Percentiles rank a stretch among this genome's conserved stretches.
Conservation (phyloP, 1,140 invertebrate genomes). For the Brachionus sp. region DNA sequence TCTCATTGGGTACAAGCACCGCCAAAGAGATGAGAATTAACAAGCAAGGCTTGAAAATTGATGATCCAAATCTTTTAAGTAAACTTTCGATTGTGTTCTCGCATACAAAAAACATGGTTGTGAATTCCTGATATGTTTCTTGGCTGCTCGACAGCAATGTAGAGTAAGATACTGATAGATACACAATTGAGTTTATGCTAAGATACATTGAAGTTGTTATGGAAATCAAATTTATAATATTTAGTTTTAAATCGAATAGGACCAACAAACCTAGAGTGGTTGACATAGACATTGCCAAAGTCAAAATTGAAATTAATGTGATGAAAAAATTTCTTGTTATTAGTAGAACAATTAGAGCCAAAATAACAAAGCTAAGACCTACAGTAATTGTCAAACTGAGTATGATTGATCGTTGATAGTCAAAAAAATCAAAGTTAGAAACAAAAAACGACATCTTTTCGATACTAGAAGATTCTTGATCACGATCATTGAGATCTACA, state of each 20-base stretch:
- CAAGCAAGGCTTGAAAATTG: conserved; percentile 5
- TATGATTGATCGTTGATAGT: neutral
- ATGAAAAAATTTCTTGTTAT: conserved; percentile 20
- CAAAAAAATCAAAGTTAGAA: conserved; percentile 32
- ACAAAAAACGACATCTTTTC: conserved; percentile 37
- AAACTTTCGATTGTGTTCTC: conserved; percentile 34
- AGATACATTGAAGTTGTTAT: neutral
- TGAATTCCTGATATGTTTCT: conserved; percentile 26
- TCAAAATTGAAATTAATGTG: neutral
- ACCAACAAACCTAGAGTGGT: neutral
- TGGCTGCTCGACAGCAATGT: neutral
- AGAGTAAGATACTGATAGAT: neutral
- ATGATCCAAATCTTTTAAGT: conserved; percentile 2
- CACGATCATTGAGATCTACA: neutral
- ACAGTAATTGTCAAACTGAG: neutral
- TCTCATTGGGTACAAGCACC: neutral
- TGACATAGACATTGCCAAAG: neutral
- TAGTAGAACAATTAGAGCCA: neutral
- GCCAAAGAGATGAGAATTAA: neutral
- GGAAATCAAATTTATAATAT: neutral
- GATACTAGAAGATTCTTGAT: neutral
- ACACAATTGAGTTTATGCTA: neutral
- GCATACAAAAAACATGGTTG: conserved; percentile 37
- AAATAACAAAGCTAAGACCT: neutral
- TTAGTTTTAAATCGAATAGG: neutral